Conservation (phyloP, 2,888 invertebrate species). For the Plagiodera versicolora region DNA sequence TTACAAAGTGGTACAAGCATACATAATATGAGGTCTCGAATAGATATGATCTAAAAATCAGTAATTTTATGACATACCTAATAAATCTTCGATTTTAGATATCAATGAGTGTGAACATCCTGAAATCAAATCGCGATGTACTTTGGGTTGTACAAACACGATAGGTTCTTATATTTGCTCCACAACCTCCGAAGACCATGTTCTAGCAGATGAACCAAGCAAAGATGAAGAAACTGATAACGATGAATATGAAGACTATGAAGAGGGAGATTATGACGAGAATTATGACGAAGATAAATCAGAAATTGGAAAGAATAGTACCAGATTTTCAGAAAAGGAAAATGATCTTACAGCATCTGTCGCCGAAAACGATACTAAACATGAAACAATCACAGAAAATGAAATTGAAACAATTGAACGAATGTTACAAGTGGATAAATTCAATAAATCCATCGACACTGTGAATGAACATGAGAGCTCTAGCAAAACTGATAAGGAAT, state of each 20-base stretch:
- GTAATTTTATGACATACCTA: too few species aligned
- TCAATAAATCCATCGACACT: background rate
- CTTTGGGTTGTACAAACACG: slow-evolving; percentile 63
- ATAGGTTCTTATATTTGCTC: slow-evolving; percentile 63
- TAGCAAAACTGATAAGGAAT: slow-evolving; percentile 25
- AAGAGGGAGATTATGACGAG: slow-evolving; percentile 30
- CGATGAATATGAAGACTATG: slow-evolving; percentile 33
- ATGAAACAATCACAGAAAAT: background rate
- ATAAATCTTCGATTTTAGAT: slow-evolving; percentile 52
- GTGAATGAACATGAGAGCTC: background rate
- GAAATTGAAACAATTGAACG: background rate
- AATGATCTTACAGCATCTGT: too few species aligned
- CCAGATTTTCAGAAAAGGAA: background rate
- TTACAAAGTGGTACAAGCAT: too few species aligned
- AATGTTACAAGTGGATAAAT: background rate
- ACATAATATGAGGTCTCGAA: too few species aligned
- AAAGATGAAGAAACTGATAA: slow-evolving; percentile 29
- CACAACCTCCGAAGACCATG: slow-evolving; percentile 14
- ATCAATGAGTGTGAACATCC: slow-evolving; percentile 66
- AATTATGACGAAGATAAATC: slow-evolving; percentile 29
- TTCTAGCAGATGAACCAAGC: slow-evolving; percentile 32
- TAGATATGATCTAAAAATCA: too few species aligned
- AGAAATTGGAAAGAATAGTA: slow-evolving; percentile 16
- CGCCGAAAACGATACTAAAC: background rate
- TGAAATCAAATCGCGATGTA: slow-evolving; percentile 52